phyloP scores from a whole-genome alignment of 30 jellyfish, hydroid and myxozoan species.

The Hydractinia symbiolongicarpus region DNA sequence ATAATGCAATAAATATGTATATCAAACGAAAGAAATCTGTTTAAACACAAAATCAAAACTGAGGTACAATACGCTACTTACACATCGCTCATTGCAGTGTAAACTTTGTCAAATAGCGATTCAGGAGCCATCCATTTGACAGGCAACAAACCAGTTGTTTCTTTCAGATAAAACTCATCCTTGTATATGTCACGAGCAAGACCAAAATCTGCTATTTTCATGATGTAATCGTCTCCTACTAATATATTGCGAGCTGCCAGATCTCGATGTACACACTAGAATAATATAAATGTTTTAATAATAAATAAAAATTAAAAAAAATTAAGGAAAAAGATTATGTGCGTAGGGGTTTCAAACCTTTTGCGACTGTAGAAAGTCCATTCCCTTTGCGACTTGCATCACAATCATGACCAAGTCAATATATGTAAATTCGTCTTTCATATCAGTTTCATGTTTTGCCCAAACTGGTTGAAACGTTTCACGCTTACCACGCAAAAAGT shows the following conservation, averaged over 20 bases:
- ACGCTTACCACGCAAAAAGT: slow-evolving; percentile 65
- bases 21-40: not conserved
- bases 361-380: slow-evolving; percentile 87
- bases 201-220: slow-evolving; percentile 94
- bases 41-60: not conserved
- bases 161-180: slow-evolving; percentile 79
- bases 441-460: slow-evolving; percentile 60
- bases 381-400: slow-evolving; percentile 82
- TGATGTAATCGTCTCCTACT: slow-evolving; percentile 82
- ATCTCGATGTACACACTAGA: slow-evolving; percentile 94
- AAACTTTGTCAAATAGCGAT: slow-evolving; percentile 73
- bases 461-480: slow-evolving; percentile 69
- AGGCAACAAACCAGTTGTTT: slow-evolving; percentile 91
- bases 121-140: slow-evolving; percentile 99
- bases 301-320: too few relatives aligned
- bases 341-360: slow-evolving; percentile 48
- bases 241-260: slow-evolving; percentile 93
- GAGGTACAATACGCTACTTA: not conserved
- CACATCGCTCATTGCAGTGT: slow-evolving; percentile 48
- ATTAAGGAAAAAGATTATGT: not conserved
- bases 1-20: not conserved
- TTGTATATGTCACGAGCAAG: slow-evolving; percentile 89
- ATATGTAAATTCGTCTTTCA: slow-evolving; percentile 62
- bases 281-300: not conserved
- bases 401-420: slow-evolving; percentile 69